Evolutionary conservation across 1,140 invertebrate species (phyloP), one percentile per base, ranked within the genome.

Genomic region (Mesaphorura yosii): DNA sequence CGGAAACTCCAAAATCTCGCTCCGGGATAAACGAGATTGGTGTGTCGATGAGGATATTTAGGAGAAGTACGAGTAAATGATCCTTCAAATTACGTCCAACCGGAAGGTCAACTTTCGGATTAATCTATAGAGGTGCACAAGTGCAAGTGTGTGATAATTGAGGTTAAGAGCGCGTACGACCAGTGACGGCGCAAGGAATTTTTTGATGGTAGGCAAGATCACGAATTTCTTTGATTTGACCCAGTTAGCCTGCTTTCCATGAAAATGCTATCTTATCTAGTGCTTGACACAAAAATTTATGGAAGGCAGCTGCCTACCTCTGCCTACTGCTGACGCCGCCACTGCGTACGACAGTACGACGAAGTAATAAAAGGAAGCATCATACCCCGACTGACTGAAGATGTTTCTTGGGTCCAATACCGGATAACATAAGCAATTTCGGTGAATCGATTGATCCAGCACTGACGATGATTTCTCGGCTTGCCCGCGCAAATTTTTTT

Each of bases 391-490:
- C 5, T 25, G 4, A 4, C 14, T 7, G 29, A 7, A 20, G 22
- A 5, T 52, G 12, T 6, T 46, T 17, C 26, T 45, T 29, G 14
- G 50, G 50, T 29, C 50, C 50, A 44, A 52, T 52, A 22, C 50
- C 50, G 26, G 50, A 52, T 45, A 52, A 23, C 40, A 52, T 46
- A 10, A 52, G 28, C 15, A 52, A 29, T 44, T 52, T 45, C n/a
- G 50, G 39, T 23, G 39, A 27, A 17, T 45, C 50, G 10, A 44
- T 23, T 22, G 50, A 25, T 7, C 50, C 50, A 19, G 4, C 50
- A 20, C 50, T 52, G 7, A 52, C 14, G 27, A 52, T 52, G 4
- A 52, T 27, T 52, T 52, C 50, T 25, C 31, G 26, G 2, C 4
- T 46, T 4, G 40, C 50, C 17, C 27, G 14, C 10, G 50, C 50